These are phyloP conservation scores for Elaeidobius kamerunicus DNA, from an alignment of 2,888 invertebrate genomes.

Conservation along the genomic window DNA sequence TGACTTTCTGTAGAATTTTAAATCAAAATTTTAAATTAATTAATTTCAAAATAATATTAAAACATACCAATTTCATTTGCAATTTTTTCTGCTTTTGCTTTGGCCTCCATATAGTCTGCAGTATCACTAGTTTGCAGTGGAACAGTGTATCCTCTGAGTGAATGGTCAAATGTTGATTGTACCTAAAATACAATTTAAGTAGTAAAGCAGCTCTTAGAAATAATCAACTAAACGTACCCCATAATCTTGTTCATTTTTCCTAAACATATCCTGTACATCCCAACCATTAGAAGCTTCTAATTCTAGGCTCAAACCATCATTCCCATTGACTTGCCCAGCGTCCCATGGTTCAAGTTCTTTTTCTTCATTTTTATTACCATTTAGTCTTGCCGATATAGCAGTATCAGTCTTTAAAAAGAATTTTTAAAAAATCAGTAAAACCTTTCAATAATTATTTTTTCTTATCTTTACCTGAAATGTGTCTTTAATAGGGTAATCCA, in stretches of 20 bases:
- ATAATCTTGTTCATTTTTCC: constrained; percentile 86
- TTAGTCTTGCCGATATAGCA: constrained; percentile 75
- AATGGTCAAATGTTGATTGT: constrained; percentile 88
- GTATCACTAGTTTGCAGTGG: constrained; percentile 82
- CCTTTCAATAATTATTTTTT: no score
- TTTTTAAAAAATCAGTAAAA: no score
- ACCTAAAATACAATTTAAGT: constrained; percentile 22
- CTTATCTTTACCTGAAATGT: constrained; percentile 54
- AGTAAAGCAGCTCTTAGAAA: neutral
- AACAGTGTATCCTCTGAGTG: constrained; percentile 88
- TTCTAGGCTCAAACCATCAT: constrained; percentile 59
- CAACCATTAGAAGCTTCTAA: constrained; percentile 87
- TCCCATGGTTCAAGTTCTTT: constrained; percentile 92
- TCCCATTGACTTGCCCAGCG: constrained; percentile 56
- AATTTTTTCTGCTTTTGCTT: constrained; percentile 84
- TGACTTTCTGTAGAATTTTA: neutral
- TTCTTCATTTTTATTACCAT: constrained; percentile 55
- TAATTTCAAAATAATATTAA: constrained; percentile 71
- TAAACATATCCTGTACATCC: constrained; percentile 97
- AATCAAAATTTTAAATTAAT: neutral
- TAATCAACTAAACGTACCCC: constrained; percentile 59
- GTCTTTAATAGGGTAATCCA: constrained; percentile 86
- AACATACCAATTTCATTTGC: constrained; percentile 69
- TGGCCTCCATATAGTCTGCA: constrained; percentile 77
- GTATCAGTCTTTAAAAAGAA: constrained; percentile 69